Base-by-base conservation (phyloP, 2,888 invertebrate genomes). In the Coleophora flavipennella region DNA sequence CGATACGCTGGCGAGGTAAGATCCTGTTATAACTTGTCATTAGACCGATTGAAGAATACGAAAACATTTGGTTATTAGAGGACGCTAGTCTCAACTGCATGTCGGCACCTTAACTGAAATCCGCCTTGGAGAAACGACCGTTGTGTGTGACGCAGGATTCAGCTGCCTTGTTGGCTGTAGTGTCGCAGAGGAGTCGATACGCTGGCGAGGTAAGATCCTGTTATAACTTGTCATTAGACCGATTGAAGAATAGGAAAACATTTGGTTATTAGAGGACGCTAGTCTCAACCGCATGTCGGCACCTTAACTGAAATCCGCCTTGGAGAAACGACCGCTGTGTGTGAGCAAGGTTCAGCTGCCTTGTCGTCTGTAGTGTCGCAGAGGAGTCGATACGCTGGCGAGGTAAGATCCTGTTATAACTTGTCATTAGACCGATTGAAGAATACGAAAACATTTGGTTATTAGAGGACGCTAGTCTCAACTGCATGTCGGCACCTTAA, bases 1-100 rank as follows among this genome's bases (percentile, higher is more conserved):
- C 89, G 94, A 57, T 97, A 93, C 62, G 90, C 92, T 2, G 98
- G 98, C 1, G 95, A 96, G 86, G 94, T 90, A 10, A 69, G 59
- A 51, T 4, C 6, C 20, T 20, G 20, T 20, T 4, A 6, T 20
- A 20, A 20, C 20, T 20, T 20, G 20, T 20, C 20, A 4, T 20
- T 20, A 6, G n/a, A n/a, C n/a, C n/a, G n/a, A n/a, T n/a, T n/a
- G n/a, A n/a, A n/a, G n/a, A n/a, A n/a, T n/a, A n/a, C n/a, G n/a
- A n/a, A n/a, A n/a, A n/a, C n/a, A n/a, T n/a, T n/a, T n/a, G n/a
- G n/a, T n/a, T n/a, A n/a, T n/a, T n/a, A n/a, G n/a, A n/a, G n/a
- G n/a, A n/a, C n/a, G 92, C 93, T 13, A 92, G 90, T 10, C 86
- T 88, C 28, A 93, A 91, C 76, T 78, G 87, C 0, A 69, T 83